phyloP scores from a whole-genome alignment of 37 sponge, comb jelly and placozoan species.

The Crambe crambe region DNA sequence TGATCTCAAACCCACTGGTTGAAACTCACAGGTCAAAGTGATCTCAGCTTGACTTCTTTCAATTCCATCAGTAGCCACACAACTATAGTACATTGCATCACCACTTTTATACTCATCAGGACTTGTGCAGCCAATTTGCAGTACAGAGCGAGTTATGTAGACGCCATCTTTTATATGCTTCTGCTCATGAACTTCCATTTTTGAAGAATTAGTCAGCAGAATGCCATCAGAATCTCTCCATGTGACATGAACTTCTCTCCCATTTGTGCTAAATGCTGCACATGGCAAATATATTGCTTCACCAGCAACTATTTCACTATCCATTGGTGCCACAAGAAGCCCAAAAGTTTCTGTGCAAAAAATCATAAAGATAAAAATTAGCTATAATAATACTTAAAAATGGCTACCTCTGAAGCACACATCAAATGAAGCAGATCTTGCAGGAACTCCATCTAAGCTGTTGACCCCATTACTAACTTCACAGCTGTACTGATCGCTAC shows the following conservation, averaged over 20 bases:
- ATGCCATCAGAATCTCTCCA: background rate
- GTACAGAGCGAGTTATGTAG: background rate
- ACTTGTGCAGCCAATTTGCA: background rate
- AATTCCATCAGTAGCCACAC: background rate
- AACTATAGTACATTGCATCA: too few species aligned
- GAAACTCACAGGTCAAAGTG: background rate
- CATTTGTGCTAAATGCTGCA: conserved; percentile 7
- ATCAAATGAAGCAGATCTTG: background rate
- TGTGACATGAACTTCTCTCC: background rate
- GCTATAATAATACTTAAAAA: background rate
- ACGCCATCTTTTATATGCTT: background rate
- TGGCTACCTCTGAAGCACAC: background rate
- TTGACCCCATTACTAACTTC: background rate
- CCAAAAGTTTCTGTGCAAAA: background rate
- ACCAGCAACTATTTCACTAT: background rate
- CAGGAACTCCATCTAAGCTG: background rate
- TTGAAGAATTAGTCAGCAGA: background rate
- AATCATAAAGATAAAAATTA: background rate
- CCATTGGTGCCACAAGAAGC: background rate
- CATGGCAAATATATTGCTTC: background rate
- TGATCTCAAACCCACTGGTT: too few species aligned
- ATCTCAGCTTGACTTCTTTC: background rate
- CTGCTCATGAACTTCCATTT: background rate
- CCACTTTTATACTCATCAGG: background rate
- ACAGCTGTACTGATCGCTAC: conserved; percentile 7